These are phyloP conservation scores for Battus philenor DNA, from an alignment of 1,140 invertebrate species.

Conservation along the genomic window DNA sequence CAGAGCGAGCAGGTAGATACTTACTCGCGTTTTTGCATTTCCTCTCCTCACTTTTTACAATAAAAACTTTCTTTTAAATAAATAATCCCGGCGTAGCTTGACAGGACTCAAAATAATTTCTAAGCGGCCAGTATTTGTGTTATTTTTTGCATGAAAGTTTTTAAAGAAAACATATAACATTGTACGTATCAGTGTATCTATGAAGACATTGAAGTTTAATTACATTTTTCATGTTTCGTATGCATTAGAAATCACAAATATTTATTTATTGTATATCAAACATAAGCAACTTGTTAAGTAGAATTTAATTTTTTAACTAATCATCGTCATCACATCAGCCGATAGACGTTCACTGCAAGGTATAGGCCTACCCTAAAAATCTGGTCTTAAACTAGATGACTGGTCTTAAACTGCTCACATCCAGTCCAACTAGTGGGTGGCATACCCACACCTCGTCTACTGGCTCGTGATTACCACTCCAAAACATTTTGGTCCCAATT, in stretches of 20 bases:
- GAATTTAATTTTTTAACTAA: too few relatives aligned
- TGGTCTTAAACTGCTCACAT: too few relatives aligned
- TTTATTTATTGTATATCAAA: too few relatives aligned
- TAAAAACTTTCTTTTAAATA: conserved; percentile 76
- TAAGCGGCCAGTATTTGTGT: conserved; percentile 32
- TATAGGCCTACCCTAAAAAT: too few relatives aligned
- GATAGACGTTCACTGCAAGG: too few relatives aligned
- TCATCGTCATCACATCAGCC: too few relatives aligned
- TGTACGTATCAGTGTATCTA: conserved; percentile 3
- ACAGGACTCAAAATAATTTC: conserved; percentile 73
- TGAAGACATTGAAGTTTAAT: not conserved
- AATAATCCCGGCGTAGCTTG: conserved; percentile 68
- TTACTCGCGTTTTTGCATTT: conserved; percentile 71
- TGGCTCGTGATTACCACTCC: too few relatives aligned
- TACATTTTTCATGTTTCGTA: not conserved
- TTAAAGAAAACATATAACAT: conserved; percentile 12
- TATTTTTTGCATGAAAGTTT: conserved; percentile 22
- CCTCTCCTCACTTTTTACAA: conserved; percentile 71
- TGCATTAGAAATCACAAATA: not conserved
- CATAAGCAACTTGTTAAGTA: too few relatives aligned
- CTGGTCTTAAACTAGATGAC: too few relatives aligned
- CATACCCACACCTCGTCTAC: too few relatives aligned
- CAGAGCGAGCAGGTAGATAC: conserved; percentile 49
- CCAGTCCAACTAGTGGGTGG: too few relatives aligned
- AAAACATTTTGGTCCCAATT: too few relatives aligned